Percentiles rank a stretch among this genome's conserved stretches.
phyloP scores from a whole-genome alignment of 2,797 vertebrate genomes.

The Semaprochilodus insignis region DNA sequence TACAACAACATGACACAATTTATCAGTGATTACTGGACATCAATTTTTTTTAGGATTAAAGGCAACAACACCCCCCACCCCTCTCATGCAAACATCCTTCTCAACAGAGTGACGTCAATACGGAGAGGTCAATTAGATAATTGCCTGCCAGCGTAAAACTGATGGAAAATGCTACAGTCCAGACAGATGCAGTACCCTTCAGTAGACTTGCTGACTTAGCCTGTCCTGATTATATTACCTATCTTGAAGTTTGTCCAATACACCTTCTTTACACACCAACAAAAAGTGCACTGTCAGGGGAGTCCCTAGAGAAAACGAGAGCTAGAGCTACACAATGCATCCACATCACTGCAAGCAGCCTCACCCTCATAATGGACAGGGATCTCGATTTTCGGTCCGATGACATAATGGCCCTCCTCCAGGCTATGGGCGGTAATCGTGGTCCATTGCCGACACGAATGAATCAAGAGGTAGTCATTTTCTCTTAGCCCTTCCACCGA shows the following conservation, averaged over 20 bases:
- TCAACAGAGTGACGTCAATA: slow-evolving; percentile 36
- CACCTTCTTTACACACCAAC: not conserved
- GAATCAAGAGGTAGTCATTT: slow-evolving; percentile 96
- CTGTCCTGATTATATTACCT: not conserved
- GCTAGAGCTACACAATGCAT: not conserved
- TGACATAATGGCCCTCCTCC: slow-evolving; percentile 98
- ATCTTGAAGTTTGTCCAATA: not conserved
- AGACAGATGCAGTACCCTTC: not conserved
- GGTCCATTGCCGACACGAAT: slow-evolving; percentile 98
- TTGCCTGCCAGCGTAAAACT: slow-evolving; percentile 30
- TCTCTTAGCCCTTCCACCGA: slow-evolving; percentile 93
- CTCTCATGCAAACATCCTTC: slow-evolving; percentile 20
- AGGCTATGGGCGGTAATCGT: slow-evolving; percentile 98
- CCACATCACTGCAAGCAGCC: slow-evolving; percentile 31
- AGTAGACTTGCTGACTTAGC: not conserved
- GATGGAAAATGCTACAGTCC: slow-evolving; percentile 29
- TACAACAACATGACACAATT: not conserved
- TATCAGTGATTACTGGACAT: not conserved
- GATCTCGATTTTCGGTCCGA: slow-evolving; percentile 99
- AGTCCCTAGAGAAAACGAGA: not conserved
- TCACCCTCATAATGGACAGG: slow-evolving; percentile 99
- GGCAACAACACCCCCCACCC: not conserved
- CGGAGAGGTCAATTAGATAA: slow-evolving; percentile 49
- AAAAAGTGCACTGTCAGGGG: not conserved
- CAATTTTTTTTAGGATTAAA: not conserved